These are phyloP conservation scores for Electrona antarctica DNA, from an alignment of 2,113 vertebrate genomes.

Conservation along the genomic window DNA sequence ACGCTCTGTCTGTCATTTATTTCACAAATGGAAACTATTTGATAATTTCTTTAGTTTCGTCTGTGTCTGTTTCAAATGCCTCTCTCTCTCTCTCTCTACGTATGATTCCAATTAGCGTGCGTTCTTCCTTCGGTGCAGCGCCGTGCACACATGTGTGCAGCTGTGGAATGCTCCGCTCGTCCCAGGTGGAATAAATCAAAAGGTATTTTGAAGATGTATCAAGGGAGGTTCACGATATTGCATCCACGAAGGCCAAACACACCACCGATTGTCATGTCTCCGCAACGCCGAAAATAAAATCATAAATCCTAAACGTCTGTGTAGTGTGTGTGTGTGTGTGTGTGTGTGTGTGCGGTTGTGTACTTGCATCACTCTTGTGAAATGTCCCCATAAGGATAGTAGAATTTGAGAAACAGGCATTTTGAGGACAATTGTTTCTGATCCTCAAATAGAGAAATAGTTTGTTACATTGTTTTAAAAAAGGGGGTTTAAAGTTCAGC, in stretches of 20 bases:
- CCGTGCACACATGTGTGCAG: constrained; percentile 52
- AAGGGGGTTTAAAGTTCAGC: no score
- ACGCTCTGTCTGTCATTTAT: neutral
- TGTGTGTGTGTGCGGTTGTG: neutral
- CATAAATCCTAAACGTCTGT: neutral
- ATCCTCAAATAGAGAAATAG: no score
- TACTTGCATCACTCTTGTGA: no score
- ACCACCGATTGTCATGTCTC: no score
- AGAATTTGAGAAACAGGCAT: no score
- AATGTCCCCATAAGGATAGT: no score
- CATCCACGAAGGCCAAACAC: constrained; percentile 50
- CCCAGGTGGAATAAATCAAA: constrained; percentile 84
- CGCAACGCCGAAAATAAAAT: no score
- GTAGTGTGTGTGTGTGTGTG: neutral
- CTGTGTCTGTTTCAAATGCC: constrained; percentile 21
- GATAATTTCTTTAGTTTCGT: constrained; percentile 14
- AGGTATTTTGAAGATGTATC: constrained; percentile 66
- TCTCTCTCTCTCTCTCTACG: constrained; percentile 64
- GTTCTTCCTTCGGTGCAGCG: constrained; percentile 75
- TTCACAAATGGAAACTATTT: neutral
- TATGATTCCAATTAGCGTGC: constrained; percentile 80
- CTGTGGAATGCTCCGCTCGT: constrained; percentile 81
- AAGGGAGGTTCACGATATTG: constrained; percentile 78
- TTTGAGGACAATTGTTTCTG: no score
- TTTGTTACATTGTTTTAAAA: no score